Percentiles rank a stretch among this genome's conserved stretches.
Conservation (phyloP, 2,888 invertebrate genomes). For the Heliothis peltigera region DNA sequence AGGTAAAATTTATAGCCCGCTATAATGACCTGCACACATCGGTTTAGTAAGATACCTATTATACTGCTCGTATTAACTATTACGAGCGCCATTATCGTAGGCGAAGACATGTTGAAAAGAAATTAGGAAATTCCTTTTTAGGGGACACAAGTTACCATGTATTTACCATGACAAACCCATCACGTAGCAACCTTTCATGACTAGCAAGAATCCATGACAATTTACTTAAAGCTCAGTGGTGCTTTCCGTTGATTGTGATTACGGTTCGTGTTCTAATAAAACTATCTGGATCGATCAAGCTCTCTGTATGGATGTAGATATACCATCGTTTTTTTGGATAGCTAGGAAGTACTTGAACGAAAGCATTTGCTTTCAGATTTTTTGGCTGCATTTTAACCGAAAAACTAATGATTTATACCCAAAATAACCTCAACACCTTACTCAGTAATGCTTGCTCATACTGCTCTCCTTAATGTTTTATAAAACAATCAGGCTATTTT, state of each 20-base stretch:
- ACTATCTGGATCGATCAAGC: slow-evolving; percentile 3
- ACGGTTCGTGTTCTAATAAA: slow-evolving; percentile 3
- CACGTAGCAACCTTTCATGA: slow-evolving; percentile 12
- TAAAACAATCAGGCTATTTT: no score
- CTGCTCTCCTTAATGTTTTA: no score
- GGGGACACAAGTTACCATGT: not conserved
- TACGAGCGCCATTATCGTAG: not conserved
- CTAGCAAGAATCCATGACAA: slow-evolving; percentile 6
- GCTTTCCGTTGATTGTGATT: slow-evolving; percentile 9
- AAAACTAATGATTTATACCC: no score
- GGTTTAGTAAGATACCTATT: not conserved
- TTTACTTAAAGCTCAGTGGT: slow-evolving; percentile 15
- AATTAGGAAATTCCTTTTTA: not conserved
- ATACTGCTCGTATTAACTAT: no score
- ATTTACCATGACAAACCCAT: slow-evolving; percentile 1
- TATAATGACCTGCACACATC: not conserved
- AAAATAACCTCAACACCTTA: not conserved
- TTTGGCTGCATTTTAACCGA: no score
- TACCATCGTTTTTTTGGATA: not conserved
- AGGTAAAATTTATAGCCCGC: not conserved
- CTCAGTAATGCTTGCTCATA: no score
- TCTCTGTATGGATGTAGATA: not conserved
- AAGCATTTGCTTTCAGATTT: no score
- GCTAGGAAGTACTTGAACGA: no score
- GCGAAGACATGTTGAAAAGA: slow-evolving; percentile 3